These are phyloP conservation scores for Anarrhichthys ocellatus DNA, from an alignment of 2,113 vertebrate genomes.

Conservation along the genomic window DNA sequence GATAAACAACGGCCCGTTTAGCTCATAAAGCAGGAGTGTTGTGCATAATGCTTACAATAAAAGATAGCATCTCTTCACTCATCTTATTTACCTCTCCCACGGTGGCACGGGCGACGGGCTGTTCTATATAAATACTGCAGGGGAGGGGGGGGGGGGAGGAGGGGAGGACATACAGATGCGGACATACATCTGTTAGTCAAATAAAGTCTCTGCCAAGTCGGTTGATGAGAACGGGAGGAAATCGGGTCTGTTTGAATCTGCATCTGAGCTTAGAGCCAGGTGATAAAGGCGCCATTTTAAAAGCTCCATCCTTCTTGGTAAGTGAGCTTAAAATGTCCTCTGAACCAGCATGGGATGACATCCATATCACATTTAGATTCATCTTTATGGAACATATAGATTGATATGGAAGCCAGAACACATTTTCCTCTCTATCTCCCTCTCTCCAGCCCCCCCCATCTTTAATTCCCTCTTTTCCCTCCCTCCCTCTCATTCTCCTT, in stretches of 20 bases:
- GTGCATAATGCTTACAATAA: conserved; percentile 88
- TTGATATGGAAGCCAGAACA: conserved; percentile 70
- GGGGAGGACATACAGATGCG: conserved; percentile 83
- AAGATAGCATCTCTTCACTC: conserved; percentile 96
- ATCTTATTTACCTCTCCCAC: conserved; percentile 94
- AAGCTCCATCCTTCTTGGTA: conserved; percentile 49
- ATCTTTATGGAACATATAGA: conserved; percentile 70
- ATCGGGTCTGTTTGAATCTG: conserved; percentile 45
- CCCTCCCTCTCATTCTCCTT: conserved; percentile 43
- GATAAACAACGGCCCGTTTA: conserved; percentile 82
- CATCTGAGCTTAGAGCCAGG: conserved; percentile 48
- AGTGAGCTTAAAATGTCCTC: conserved; percentile 64
- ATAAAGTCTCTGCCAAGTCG: conserved; percentile 88
- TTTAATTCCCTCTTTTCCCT: conserved; percentile 67
- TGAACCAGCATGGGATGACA: conserved; percentile 40
- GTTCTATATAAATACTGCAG: conserved; percentile 90
- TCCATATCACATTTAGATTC: conserved; percentile 66
- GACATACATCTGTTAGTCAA: conserved; percentile 89
- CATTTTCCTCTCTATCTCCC: conserved; percentile 54
- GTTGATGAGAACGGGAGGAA: conserved; percentile 58
- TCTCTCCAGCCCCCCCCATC: conserved; percentile 40
- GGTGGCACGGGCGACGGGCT: conserved; percentile 84
- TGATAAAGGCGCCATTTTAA: conserved; percentile 69
- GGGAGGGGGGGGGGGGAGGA: conserved; percentile 67
- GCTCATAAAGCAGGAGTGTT: conserved; percentile 84